Conservation (phyloP, 2,113 vertebrate genomes). For the Salvelinus alpinus region DNA sequence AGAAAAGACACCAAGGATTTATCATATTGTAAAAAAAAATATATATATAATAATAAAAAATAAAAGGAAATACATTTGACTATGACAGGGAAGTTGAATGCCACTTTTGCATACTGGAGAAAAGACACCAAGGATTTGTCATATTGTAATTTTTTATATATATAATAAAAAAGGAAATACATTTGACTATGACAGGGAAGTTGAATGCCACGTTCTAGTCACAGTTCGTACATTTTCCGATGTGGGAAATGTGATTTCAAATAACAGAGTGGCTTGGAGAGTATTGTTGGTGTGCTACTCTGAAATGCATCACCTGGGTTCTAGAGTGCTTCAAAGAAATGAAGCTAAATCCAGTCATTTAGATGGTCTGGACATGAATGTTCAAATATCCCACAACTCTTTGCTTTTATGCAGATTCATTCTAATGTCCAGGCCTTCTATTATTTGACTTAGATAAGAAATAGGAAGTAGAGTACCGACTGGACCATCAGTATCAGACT, state of each 20-base stretch:
- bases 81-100: neutral
- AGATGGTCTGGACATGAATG: no score
- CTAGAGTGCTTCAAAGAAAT: neutral
- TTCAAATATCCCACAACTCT: no score
- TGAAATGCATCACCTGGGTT: neutral
- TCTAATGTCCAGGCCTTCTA: no score
- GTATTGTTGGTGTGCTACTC: slow-evolving; percentile 59
- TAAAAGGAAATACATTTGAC: neutral
- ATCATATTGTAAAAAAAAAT: neutral
- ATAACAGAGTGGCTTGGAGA: neutral
- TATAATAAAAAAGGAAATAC: neutral
- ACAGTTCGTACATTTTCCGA: neutral
- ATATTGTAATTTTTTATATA: neutral
- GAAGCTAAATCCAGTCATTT: no score
- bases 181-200: neutral
- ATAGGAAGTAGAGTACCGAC: neutral
- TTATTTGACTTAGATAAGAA: neutral
- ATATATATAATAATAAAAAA: neutral
- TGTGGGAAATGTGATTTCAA: neutral
- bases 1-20: neutral
- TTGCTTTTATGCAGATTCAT: no score
- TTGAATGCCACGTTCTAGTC: neutral
- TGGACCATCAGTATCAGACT: neutral
- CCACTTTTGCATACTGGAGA: neutral
- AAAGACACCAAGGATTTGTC: neutral